A percentile compares a stretch with the other conserved stretches of the same genome.
Evolutionary conservation across 2,888 invertebrate species (phyloP).

Genomic region (Spilosoma lubricipeda): DNA sequence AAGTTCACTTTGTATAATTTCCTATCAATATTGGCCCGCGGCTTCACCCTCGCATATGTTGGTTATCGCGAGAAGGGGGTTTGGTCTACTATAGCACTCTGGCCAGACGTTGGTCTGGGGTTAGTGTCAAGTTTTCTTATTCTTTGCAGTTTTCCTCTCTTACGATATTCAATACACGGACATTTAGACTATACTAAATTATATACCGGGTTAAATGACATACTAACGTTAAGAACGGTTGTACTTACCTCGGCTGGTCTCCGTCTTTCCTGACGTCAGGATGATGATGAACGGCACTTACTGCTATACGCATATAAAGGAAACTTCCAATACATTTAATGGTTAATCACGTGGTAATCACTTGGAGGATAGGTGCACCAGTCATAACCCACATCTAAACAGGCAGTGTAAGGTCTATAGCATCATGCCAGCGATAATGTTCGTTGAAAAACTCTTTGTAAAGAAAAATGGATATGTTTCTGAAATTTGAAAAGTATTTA

Average conservation of each 20-base stretch:
- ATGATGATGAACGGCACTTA: slow-evolving; percentile 93
- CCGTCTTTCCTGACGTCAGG: slow-evolving; percentile 93
- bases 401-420: background rate
- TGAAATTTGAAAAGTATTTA: background rate
- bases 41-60: no score
- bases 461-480: background rate
- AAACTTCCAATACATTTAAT: slow-evolving; percentile 86
- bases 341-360: slow-evolving; percentile 84
- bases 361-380: slow-evolving; percentile 48
- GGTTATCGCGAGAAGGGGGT: no score
- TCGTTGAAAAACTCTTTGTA: background rate
- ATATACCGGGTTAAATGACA: no score
- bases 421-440: background rate
- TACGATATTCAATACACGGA: no score
- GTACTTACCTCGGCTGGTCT: slow-evolving; percentile 81
- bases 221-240: slow-evolving; percentile 10
- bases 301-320: slow-evolving; percentile 87
- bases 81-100: no score
- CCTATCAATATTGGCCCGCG: no score
- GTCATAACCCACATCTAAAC: background rate
- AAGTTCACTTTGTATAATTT: no score
- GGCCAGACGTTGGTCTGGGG: no score
- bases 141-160: no score
- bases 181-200: no score
- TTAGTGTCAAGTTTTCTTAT: no score